A percentile compares a stretch with the other conserved stretches of the same genome.
These are phyloP conservation scores for Melieria crassipennis DNA, from an alignment of 2,888 invertebrate genomes.

Conservation along the genomic window DNA sequence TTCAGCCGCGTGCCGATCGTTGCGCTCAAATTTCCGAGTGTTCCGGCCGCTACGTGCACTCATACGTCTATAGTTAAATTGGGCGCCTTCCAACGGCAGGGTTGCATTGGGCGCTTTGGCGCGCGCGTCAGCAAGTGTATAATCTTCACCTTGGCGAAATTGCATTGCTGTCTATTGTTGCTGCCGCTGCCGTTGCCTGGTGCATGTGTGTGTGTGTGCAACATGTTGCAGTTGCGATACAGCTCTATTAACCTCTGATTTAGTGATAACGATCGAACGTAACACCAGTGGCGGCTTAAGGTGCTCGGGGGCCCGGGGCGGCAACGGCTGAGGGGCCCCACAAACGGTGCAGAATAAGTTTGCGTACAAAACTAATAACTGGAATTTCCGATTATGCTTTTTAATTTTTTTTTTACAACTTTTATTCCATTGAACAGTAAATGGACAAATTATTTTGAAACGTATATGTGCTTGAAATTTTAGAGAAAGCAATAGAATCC, in stretches of 20 bases:
- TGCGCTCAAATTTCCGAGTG: conserved; percentile 26
- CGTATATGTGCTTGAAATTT: no score
- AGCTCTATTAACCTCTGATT: conserved; percentile 65
- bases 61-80: conserved; percentile 13
- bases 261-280: conserved; percentile 65
- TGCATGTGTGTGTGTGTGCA: conserved; percentile 27
- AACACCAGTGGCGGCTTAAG: conserved; percentile 41
- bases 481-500: no score
- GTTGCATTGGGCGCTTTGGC: conserved; percentile 7
- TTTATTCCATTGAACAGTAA: no score
- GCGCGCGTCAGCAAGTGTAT: conserved; percentile 29
- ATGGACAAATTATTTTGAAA: no score
- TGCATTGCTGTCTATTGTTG: conserved; percentile 9
- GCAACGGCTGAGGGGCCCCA: no score
- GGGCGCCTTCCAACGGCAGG: background rate
- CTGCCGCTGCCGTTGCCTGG: background rate
- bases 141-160: conserved; percentile 32
- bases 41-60: background rate
- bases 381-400: no score
- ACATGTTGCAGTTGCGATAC: conserved; percentile 38
- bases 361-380: no score
- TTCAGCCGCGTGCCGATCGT: conserved; percentile 32
- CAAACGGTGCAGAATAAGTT: no score
- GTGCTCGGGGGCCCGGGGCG: no score
- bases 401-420: no score